Percentiles rank a stretch among this genome's conserved stretches.
Evolutionary conservation across 2,888 invertebrate species (phyloP).

Genomic region (Rhamphomyia laevipes): DNA sequence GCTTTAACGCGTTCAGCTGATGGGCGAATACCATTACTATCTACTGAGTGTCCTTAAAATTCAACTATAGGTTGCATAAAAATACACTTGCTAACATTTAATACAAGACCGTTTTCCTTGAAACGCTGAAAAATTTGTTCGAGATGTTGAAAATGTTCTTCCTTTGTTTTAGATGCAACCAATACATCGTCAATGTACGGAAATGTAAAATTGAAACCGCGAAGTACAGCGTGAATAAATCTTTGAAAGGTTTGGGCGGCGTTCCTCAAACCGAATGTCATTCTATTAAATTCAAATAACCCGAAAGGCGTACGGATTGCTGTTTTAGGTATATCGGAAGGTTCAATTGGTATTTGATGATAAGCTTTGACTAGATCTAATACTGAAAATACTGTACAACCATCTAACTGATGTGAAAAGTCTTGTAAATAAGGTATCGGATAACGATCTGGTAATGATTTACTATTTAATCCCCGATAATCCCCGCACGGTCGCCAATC

Average conservation of each 20-base stretch:
- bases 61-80: not conserved
- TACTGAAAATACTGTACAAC: conserved; percentile 11
- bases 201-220: not conserved
- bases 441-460: conserved; percentile 7
- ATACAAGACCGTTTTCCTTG: too few species aligned
- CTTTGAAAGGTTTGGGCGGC: conserved; percentile 4
- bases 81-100: too few species aligned
- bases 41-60: not conserved
- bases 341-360: conserved; percentile 13
- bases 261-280: too few species aligned
- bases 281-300: too few species aligned
- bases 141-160: too few species aligned
- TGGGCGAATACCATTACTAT: conserved; percentile 21
- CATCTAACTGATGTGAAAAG: too few species aligned
- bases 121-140: too few species aligned
- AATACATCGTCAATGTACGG: not conserved
- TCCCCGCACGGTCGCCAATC: too few species aligned
- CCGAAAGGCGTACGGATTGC: too few species aligned
- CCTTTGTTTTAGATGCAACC: too few species aligned
- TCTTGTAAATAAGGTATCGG: conserved; percentile 13
- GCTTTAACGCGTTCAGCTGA: conserved; percentile 22
- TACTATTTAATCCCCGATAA: conserved; percentile 19
- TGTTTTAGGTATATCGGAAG: conserved; percentile 11
- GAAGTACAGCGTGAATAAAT: conserved; percentile 10
- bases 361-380: conserved; percentile 12